A percentile compares a stretch with the other conserved stretches of the same genome.
phyloP scores from a whole-genome alignment of 1,140 invertebrate genomes.

The Drosophila kurseongensis region DNA sequence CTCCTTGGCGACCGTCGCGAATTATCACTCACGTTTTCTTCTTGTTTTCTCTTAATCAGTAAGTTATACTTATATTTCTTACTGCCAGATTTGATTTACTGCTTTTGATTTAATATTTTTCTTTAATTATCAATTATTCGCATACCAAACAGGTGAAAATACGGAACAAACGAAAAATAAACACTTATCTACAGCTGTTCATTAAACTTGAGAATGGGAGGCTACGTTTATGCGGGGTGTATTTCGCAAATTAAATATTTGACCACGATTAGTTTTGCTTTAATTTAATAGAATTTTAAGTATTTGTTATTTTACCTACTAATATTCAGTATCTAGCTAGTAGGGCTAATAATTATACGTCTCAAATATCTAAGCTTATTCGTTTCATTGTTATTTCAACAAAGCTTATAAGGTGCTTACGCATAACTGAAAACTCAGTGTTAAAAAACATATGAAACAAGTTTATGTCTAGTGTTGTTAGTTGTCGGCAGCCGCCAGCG shows the following conservation, averaged over 20 bases:
- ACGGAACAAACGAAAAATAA: constrained; percentile 21
- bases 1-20: constrained; percentile 18
- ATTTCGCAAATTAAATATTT: background rate
- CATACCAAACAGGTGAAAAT: constrained; percentile 3
- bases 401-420: background rate
- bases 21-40: constrained; percentile 43
- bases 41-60: background rate
- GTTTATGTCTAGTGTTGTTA: constrained; percentile 8
- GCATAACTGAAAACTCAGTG: constrained; percentile 13
- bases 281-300: background rate
- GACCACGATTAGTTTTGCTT: background rate
- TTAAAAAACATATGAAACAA: constrained; percentile 7
- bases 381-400: background rate
- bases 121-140: constrained; percentile 21
- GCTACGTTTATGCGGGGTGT: constrained; percentile 6
- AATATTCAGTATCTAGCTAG: background rate
- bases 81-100: no score
- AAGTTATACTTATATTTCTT: background rate
- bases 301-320: background rate
- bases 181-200: constrained; percentile 48
- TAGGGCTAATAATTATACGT: background rate
- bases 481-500: background rate
- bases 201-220: constrained; percentile 1
- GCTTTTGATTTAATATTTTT: background rate
- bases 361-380: background rate